Evolutionary conservation across 2,113 vertebrate genomes (phyloP), one percentile per base, ranked within the genome.

Genomic region (Mungos mungo): DNA sequence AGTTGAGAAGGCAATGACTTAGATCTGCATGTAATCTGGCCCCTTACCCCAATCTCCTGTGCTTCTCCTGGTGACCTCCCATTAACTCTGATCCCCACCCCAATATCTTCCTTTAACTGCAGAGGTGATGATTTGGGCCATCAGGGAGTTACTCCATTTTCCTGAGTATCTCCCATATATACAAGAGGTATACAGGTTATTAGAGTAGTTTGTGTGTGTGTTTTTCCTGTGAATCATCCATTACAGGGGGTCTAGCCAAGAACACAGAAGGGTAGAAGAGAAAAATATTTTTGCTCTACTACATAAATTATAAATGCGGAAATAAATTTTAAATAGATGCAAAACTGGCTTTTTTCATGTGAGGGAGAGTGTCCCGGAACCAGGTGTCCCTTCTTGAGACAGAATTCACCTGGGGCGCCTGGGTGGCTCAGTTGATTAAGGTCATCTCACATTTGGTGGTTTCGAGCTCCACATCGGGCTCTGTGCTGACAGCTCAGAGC

Each of bases 381-480:
- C 27, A 3, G 8, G 0, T n/a, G 3, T 5, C 52, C 33, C 38
- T 80, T 54, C 2, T 12, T 3, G 2, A 66, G 50, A 23, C 1
- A 60, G 4, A 86, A 45, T 25, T 88, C 12, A n/a, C 21, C 74
- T 63, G 18, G 50, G 50, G 50, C 13, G 1, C 50, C 50, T 50
- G 50, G 13, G 50, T 47, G 50, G 50, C 50, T 50, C 50, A 50
- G 3, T 50, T 14, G 50, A 14, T 50, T 50, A 50, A 50, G 13
- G 50, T 50, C 50, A 50, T 50, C 13, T 50, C 50, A 13, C 12
- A 3, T 50, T 50, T 50, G 50, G 50, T 50, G 50, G 50, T 13
- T 50, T 50, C 50, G 13, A 50, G 50, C 50, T 13, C 50, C 50
- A 13, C 12, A 13, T 50, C 50, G 13, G 50, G 13, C 50, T 50